These are phyloP conservation scores for Labeo calbasu DNA, from an alignment of 2,797 vertebrate species.

Conservation along the genomic window DNA sequence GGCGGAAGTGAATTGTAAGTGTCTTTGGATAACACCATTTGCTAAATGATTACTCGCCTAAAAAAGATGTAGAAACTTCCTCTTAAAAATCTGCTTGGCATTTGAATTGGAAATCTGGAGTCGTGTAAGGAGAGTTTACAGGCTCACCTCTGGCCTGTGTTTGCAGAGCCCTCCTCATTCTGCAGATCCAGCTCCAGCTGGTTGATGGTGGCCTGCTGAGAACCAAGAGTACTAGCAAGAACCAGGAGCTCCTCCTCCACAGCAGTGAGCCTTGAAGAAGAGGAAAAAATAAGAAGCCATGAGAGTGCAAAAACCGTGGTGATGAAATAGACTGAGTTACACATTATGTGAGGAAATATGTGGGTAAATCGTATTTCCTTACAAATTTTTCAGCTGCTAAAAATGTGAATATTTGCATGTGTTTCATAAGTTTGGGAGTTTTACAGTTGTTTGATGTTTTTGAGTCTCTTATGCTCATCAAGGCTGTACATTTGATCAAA, in stretches of 20 bases:
- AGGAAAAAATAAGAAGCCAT: neutral
- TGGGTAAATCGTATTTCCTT: neutral
- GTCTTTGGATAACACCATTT: neutral
- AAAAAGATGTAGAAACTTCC: neutral
- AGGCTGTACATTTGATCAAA: neutral
- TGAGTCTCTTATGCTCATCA: neutral
- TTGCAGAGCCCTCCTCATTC: conserved; percentile 69
- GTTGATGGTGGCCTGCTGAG: conserved; percentile 77
- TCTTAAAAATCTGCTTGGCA: neutral
- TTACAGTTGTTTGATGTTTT: no score
- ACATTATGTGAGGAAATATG: neutral
- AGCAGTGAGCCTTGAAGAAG: conserved; percentile 70
- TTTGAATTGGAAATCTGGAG: neutral
- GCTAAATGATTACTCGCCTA: neutral
- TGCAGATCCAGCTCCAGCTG: conserved; percentile 85
- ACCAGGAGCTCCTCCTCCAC: conserved; percentile 82
- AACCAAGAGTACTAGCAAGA: conserved; percentile 67
- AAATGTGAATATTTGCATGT: neutral
- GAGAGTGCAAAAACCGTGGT: neutral
- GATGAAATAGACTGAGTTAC: neutral
- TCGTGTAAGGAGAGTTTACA: neutral
- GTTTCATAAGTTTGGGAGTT: no score
- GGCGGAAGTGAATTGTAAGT: neutral
- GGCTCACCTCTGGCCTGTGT: conserved; percentile 81
- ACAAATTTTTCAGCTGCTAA: neutral